These are phyloP conservation scores for Listronotus bonariensis DNA, from an alignment of 1,140 invertebrate species.

Conservation along the genomic window DNA sequence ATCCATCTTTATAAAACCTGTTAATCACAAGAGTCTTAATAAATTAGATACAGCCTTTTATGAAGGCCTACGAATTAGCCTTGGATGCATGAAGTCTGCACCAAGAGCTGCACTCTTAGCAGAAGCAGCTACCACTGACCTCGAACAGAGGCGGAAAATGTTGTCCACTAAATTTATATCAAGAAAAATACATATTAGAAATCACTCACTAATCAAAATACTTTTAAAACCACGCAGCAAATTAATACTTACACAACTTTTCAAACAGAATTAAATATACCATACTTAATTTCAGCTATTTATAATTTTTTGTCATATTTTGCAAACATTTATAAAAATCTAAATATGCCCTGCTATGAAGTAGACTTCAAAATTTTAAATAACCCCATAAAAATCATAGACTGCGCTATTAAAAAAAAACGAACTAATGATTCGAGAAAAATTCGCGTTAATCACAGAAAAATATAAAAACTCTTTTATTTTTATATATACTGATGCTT, in stretches of 20 bases:
- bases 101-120: constrained; percentile 10
- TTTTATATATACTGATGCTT: constrained; percentile 28
- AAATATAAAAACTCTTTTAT: not conserved
- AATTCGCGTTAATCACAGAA: constrained; percentile 1
- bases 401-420: constrained; percentile 7
- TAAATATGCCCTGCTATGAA: constrained; percentile 10
- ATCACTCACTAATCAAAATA: constrained; percentile 16
- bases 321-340: constrained; percentile 6
- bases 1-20: not conserved
- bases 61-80: constrained; percentile 1
- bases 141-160: constrained; percentile 21
- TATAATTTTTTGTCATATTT: not conserved
- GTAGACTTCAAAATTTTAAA: constrained; percentile 1
- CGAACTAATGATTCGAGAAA: not conserved
- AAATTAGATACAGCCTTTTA: not conserved
- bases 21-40: not conserved
- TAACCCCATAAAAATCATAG: constrained; percentile 4
- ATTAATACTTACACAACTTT: not conserved
- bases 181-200: constrained; percentile 3
- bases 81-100: constrained; percentile 14
- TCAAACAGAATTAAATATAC: not conserved
- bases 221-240: constrained; percentile 1
- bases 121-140: constrained; percentile 13
- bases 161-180: constrained; percentile 21
- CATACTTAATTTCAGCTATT: constrained; percentile 3